phyloP scores from a whole-genome alignment of 2,888 invertebrate species.

The Drosophila paramelanica region DNA sequence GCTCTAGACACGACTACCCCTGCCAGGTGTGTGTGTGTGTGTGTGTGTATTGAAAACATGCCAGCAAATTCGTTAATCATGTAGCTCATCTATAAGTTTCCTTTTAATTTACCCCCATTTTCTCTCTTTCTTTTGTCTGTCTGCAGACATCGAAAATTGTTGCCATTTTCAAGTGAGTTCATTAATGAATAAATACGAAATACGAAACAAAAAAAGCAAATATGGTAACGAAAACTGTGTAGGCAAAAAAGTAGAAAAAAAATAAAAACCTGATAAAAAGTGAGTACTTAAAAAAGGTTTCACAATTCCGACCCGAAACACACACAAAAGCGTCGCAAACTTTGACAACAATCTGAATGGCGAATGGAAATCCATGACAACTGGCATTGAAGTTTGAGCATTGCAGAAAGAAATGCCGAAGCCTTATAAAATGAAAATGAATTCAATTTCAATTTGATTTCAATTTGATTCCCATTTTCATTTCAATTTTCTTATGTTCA shows the following conservation, averaged over 20 bases:
- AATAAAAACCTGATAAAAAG: conserved; percentile 8
- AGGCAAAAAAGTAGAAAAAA: conserved; percentile 3
- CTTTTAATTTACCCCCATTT: neutral
- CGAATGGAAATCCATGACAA: conserved; percentile 27
- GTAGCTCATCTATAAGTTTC: conserved; percentile 27
- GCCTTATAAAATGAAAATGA: conserved; percentile 18
- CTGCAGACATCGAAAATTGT: conserved; percentile 24
- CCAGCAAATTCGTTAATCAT: conserved; percentile 57
- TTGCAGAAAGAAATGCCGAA: conserved; percentile 17
- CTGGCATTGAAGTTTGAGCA: conserved; percentile 11
- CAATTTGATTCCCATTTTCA: conserved; percentile 16
- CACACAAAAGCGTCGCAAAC: conserved; percentile 32
- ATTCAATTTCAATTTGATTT: conserved; percentile 30
- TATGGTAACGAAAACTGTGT: neutral
- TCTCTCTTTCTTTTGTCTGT: neutral
- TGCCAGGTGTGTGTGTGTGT: conserved; percentile 4
- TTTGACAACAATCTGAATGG: conserved; percentile 24
- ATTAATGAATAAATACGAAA: conserved; percentile 35
- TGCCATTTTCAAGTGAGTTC: conserved; percentile 35
- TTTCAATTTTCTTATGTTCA: neutral
- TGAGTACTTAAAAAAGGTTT: conserved; percentile 34
- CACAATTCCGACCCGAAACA: conserved; percentile 11
- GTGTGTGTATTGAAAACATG: conserved; percentile 38
- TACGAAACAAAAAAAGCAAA: neutral
- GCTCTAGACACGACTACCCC: conserved; percentile 3